Evolutionary conservation across 2,888 invertebrate genomes (phyloP).

Genomic region (Aporophyla lueneburgensis): DNA sequence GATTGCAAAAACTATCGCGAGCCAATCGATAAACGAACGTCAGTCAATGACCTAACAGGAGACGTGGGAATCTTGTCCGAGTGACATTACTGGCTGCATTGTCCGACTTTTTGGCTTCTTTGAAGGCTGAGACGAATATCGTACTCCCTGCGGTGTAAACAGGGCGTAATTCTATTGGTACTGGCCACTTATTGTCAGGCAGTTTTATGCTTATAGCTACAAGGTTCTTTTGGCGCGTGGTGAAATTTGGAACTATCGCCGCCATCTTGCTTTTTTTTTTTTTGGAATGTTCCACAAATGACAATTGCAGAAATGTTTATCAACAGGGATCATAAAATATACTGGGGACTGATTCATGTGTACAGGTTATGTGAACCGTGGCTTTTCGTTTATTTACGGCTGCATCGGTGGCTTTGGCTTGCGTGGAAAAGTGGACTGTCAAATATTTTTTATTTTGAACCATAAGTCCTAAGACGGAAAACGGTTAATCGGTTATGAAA

Average conservation of each 20-base stretch:
- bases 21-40: slow-evolving; percentile 78
- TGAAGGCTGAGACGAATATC: slow-evolving; percentile 45
- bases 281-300: too few species aligned
- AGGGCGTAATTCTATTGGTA: slow-evolving; percentile 7
- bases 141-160: slow-evolving; percentile 44
- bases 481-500: too few species aligned
- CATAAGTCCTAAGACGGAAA: too few species aligned
- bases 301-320: too few species aligned
- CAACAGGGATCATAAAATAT: too few species aligned
- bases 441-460: too few species aligned
- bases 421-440: too few species aligned
- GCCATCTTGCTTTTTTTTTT: not conserved
- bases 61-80: slow-evolving; percentile 85
- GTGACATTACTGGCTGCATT: slow-evolving; percentile 75
- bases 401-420: too few species aligned
- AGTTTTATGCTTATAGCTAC: not conserved
- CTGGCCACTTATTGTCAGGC: not conserved
- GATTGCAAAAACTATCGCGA: slow-evolving; percentile 78
- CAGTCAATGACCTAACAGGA: slow-evolving; percentile 83
- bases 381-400: too few species aligned
- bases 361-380: too few species aligned
- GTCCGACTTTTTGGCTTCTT: slow-evolving; percentile 57
- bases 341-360: too few species aligned
- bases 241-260: not conserved
- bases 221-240: not conserved